phyloP scores from a whole-genome alignment of 2,113 vertebrate species.

The Macroglossus sobrinus region DNA sequence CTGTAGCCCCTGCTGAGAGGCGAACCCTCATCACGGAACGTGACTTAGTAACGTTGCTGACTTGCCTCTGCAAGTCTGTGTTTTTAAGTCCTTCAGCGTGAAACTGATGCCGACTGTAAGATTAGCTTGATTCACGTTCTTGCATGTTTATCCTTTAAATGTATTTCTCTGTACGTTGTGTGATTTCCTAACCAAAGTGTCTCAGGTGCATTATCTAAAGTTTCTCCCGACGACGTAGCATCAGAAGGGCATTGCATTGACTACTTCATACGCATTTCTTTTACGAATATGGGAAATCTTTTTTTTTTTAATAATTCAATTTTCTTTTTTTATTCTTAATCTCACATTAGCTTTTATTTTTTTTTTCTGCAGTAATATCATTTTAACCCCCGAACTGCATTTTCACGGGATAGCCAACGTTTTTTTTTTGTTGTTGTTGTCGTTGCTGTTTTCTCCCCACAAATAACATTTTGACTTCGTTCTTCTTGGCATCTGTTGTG shows the following conservation, averaged over 20 bases:
- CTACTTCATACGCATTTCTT: slow-evolving; percentile 55
- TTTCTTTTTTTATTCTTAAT: slow-evolving; percentile 65
- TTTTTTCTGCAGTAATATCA: slow-evolving; percentile 61
- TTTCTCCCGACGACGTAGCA: not conserved
- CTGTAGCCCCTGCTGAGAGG: fast-evolving
- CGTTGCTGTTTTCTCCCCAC: not conserved
- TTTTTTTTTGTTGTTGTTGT: slow-evolving; percentile 48
- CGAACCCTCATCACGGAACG: not conserved
- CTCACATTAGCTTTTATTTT: slow-evolving; percentile 62
- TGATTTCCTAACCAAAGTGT: not conserved
- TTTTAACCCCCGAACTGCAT: slow-evolving; percentile 73
- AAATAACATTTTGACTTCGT: slow-evolving; percentile 76
- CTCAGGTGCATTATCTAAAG: not conserved
- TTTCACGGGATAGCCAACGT: slow-evolving; percentile 60
- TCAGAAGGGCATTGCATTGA: not conserved
- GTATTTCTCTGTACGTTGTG: not conserved
- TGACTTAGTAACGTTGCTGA: too few species aligned
- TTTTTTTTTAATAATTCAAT: slow-evolving; percentile 66
- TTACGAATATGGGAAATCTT: slow-evolving; percentile 43
- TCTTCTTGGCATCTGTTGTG: slow-evolving; percentile 80
- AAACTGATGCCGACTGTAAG: not conserved
- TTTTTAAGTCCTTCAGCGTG: not conserved
- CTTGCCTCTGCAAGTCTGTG: not conserved
- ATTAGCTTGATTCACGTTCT: not conserved
- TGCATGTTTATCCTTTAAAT: too few species aligned